Percentiles rank a stretch among this genome's conserved stretches.
Conservation (phyloP, 2,797 vertebrate species). For the Enoplosus armatus region DNA sequence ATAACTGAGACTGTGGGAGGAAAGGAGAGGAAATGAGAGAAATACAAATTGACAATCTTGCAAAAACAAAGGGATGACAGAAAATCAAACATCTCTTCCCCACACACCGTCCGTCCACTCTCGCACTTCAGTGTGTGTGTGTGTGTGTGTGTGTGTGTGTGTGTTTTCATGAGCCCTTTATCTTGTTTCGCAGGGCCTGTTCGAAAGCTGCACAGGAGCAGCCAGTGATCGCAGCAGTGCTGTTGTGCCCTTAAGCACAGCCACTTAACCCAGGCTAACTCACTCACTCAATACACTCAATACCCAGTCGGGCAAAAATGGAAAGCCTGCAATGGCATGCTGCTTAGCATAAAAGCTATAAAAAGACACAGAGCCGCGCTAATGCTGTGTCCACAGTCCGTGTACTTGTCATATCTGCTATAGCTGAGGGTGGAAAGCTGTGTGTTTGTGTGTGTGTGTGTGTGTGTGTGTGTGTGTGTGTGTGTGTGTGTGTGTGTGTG, state of each 20-base stretch:
- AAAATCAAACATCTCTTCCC: constrained; percentile 73
- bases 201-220: constrained; percentile 67
- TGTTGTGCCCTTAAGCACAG: constrained; percentile 82
- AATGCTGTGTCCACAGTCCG: constrained; percentile 70
- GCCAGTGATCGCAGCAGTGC: constrained; percentile 75
- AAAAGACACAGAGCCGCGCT: constrained; percentile 62
- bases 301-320: constrained; percentile 79
- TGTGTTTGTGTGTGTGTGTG: constrained; percentile 39
- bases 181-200: constrained; percentile 73
- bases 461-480: constrained; percentile 40
- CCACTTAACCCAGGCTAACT: constrained; percentile 84
- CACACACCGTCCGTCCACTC: constrained; percentile 29
- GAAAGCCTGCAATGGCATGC: constrained; percentile 69
- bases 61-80: constrained; percentile 78
- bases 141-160: constrained; percentile 29
- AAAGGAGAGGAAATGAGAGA: constrained; percentile 65
- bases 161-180: constrained; percentile 70
- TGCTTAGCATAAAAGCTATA: constrained; percentile 79
- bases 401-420: constrained; percentile 71
- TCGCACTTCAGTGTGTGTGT: constrained; percentile 24
- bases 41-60: constrained; percentile 74
- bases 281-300: constrained; percentile 81
- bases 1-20: constrained; percentile 59
- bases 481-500: constrained; percentile 31
- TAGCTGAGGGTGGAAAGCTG: constrained; percentile 55